Evolutionary conservation across 2,113 vertebrate genomes (phyloP).

Genomic region (Thryonomys swinderianus): DNA sequence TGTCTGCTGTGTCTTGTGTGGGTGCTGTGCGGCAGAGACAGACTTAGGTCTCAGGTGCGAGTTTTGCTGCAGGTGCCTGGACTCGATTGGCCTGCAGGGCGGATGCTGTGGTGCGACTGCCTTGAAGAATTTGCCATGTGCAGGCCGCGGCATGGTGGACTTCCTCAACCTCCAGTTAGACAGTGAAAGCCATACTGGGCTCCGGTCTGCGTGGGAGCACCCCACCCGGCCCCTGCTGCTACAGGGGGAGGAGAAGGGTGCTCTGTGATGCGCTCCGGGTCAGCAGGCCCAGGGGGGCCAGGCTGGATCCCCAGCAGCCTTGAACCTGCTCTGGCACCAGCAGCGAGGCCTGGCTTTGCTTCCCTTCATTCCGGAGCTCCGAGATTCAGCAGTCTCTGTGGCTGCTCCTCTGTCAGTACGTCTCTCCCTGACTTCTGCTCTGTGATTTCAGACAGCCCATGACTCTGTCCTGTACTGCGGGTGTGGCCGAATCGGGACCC

Average conservation of each 20-base stretch:
- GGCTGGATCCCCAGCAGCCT: neutral
- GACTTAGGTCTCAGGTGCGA: neutral
- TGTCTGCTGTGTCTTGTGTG: neutral
- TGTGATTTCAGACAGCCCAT: neutral
- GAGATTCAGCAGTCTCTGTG: neutral
- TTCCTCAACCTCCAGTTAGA: neutral
- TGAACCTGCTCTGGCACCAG: neutral
- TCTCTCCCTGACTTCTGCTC: neutral
- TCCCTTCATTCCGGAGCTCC: neutral
- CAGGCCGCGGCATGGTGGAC: too few species aligned
- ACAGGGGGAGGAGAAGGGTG: neutral
- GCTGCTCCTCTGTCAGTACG: neutral
- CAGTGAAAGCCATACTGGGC: neutral
- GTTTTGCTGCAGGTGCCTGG: neutral
- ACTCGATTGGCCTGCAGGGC: neutral
- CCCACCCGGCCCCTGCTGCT: neutral
- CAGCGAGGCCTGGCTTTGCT: neutral
- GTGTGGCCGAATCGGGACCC: neutral
- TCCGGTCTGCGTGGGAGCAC: neutral
- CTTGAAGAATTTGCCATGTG: neutral
- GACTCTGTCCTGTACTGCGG: neutral
- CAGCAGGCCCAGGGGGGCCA: fast-evolving
- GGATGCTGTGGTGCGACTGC: neutral
- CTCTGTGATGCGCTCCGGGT: too few species aligned
- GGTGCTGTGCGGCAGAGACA: neutral